These are phyloP conservation scores for Xylota segnis DNA, from an alignment of 2,888 invertebrate genomes.

Conservation along the genomic window DNA sequence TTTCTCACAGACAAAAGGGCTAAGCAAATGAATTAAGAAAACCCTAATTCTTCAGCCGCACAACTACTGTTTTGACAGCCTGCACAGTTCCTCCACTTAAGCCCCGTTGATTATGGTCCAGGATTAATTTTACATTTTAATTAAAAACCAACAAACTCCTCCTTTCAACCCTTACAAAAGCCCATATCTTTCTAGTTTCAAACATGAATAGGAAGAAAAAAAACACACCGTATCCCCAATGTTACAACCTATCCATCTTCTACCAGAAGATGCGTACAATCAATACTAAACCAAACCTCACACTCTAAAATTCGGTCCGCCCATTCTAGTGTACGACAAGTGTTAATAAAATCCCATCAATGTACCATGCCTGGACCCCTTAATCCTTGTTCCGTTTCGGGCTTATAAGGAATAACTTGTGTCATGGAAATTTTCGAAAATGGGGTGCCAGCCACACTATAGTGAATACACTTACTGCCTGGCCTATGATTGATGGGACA, in stretches of 20 bases:
- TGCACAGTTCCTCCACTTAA: slow-evolving; percentile 49
- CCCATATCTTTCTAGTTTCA: neutral
- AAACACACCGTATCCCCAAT: slow-evolving; percentile 6
- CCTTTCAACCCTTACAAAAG: slow-evolving; percentile 41
- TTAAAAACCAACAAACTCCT: slow-evolving; percentile 72
- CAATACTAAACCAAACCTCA: slow-evolving; percentile 28
- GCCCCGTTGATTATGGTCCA: slow-evolving; percentile 49
- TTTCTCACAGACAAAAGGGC: neutral
- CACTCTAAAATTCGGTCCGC: slow-evolving; percentile 27
- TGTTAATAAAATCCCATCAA: slow-evolving; percentile 56
- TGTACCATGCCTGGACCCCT: neutral
- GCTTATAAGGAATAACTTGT: neutral
- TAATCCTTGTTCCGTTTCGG: neutral
- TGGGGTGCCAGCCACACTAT: neutral
- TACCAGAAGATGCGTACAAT: slow-evolving; percentile 23
- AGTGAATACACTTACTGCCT: neutral
- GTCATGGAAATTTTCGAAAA: neutral
- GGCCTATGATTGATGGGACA: slow-evolving; percentile 40
- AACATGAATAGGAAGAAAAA: slow-evolving; percentile 1
- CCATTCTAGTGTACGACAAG: slow-evolving; percentile 62
- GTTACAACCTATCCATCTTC: slow-evolving; percentile 1
- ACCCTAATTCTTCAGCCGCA: slow-evolving; percentile 26
- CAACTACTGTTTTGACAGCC: slow-evolving; percentile 64
- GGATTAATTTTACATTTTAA: slow-evolving; percentile 73
- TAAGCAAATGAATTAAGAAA: neutral